Evolutionary conservation across 2,797 vertebrate species (phyloP).

Genomic region (Chaetophractus vellerosus): DNA sequence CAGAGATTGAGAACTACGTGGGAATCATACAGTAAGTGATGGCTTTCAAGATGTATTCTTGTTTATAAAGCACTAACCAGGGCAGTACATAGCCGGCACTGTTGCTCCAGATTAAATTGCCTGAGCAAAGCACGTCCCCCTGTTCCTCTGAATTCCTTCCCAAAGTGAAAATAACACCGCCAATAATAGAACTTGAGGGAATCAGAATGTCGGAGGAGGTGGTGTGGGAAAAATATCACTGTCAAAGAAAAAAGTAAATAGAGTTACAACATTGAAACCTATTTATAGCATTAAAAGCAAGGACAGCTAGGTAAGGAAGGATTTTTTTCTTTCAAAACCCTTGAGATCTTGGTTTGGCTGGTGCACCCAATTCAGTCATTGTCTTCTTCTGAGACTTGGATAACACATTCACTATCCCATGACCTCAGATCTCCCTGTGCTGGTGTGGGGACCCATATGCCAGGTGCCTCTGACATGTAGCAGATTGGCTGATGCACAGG

Average conservation of each 20-base stretch:
- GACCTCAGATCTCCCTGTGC: background rate
- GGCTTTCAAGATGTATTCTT: constrained; percentile 36
- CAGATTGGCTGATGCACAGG: background rate
- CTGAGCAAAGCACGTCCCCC: background rate
- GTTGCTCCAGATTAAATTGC: background rate
- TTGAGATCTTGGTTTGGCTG: background rate
- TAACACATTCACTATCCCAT: background rate
- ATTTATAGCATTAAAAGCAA: constrained; percentile 40
- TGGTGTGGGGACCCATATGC: background rate
- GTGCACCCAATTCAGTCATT: background rate
- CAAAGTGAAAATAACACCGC: background rate
- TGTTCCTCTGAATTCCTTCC: constrained; percentile 31
- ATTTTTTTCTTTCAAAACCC: constrained; percentile 34
- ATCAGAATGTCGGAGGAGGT: background rate
- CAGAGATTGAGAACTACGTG: constrained; percentile 94
- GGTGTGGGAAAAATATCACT: background rate
- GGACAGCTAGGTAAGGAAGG: background rate
- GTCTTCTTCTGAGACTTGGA: background rate
- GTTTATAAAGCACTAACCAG: constrained; percentile 12
- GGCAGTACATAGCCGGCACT: background rate
- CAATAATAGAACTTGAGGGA: background rate
- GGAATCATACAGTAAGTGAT: constrained; percentile 97
- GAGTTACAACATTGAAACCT: background rate
- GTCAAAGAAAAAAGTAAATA: constrained; percentile 48
- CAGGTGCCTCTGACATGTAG: background rate